A percentile compares a stretch with the other conserved stretches of the same genome.
Evolutionary conservation across 2,888 invertebrate species (phyloP).

Genomic region (Polietes domitor): DNA sequence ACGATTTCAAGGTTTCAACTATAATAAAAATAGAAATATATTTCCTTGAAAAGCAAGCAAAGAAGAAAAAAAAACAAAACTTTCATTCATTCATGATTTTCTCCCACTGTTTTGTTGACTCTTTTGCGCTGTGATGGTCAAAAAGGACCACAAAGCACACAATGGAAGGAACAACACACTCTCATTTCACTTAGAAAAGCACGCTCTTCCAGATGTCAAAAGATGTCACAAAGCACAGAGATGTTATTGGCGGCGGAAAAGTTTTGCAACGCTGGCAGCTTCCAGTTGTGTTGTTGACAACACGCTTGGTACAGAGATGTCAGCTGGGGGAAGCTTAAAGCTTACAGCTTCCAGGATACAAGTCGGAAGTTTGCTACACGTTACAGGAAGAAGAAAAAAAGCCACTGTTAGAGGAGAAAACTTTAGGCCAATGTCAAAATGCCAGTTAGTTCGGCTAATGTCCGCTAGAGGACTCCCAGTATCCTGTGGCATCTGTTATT

Average conservation of each 20-base stretch:
- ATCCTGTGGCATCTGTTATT: conserved; percentile 2
- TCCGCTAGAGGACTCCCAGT: conserved; percentile 38
- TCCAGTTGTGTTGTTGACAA: no score
- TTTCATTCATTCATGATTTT: conserved; percentile 59
- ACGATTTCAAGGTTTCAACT: conserved; percentile 56
- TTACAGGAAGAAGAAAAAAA: no score
- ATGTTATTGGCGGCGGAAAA: background rate
- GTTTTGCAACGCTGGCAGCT: no score
- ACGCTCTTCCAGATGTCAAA: background rate
- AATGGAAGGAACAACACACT: background rate
- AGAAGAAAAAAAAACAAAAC: background rate
- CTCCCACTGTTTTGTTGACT: conserved; percentile 29
- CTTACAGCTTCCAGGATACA: no score
- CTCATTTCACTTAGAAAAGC: background rate
- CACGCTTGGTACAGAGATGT: no score
- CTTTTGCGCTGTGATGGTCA: conserved; percentile 48
- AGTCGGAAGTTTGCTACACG: no score
- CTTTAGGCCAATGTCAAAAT: background rate
- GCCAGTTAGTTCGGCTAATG: background rate
- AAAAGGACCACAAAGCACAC: conserved; percentile 7
- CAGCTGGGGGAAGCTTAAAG: no score
- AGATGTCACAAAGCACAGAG: background rate
- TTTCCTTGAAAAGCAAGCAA: conserved; percentile 52
- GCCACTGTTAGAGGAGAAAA: no score
- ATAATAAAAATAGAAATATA: conserved; percentile 32